Base-by-base conservation (phyloP, 2,113 vertebrate genomes). In the Hemibagrus wyckioides region DNA sequence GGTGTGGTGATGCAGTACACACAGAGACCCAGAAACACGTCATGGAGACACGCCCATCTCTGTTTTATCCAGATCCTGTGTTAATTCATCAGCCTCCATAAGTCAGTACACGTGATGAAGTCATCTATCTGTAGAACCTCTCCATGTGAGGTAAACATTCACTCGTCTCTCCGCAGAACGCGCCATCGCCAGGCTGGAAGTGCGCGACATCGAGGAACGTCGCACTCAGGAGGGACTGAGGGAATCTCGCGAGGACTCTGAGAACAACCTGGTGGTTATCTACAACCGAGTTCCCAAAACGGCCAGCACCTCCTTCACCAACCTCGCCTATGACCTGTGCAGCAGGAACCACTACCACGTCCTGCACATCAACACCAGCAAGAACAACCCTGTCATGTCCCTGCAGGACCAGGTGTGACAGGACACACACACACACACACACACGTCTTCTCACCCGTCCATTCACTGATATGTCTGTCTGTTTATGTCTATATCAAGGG, bases 371-470 rank as follows among this genome's bases (percentile, higher is more conserved):
- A 99, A 99, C 93, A 99, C 99, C 93, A 99, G 97, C 94, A 99
- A 99, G 96, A 99, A 99, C 93, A 99, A 99, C 92, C 98, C 98
- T 0, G 98, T 99, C 92, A 99, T 99, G 98, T 99, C 98, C 89
- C 93, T 99, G 63, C 98, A 99, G 94, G 98, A 99, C 94, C 98
- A 99, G 97, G 98, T 99, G 50, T 54, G 63, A 39, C 9, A 23
- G 21, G 19, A 28, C 82, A 39, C 82, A 67, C 44, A 69, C 59
- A 28, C 17, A 21, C 30, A 80, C 54, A 36, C 4, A 57, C n/a
- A 36, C 6, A 69, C 9, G 41, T 19, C 6, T 30, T 36, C 65
- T 36, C 65, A 69, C 52, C 4, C 13, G 6, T 13, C 1, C 52
- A 54, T 59, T 1, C 10, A 25, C 23, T 28, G 5, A 11, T 59